Conservation (phyloP, 2,113 vertebrate genomes). For the Pygoscelis adeliae region DNA sequence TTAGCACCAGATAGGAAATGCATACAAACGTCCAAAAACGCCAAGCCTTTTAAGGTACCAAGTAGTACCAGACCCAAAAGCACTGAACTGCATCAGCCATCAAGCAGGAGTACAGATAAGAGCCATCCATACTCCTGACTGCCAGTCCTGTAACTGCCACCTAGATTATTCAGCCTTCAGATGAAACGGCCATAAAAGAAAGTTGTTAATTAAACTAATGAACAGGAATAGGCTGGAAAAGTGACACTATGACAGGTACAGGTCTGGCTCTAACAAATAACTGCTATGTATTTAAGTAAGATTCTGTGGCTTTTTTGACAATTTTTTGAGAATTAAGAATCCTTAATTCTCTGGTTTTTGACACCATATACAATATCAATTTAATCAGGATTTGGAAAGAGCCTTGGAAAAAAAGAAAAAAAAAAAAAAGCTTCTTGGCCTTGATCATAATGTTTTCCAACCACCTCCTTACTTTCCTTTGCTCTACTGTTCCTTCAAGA, state of each 20-base stretch:
- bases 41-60: neutral
- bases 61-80: neutral
- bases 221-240: neutral
- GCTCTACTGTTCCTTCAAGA: neutral
- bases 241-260: neutral
- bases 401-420: too few species aligned
- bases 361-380: neutral
- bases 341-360: neutral
- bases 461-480: too few species aligned
- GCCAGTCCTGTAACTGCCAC: neutral
- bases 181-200: neutral
- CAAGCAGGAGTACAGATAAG: neutral
- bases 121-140: neutral
- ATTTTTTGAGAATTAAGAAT: neutral
- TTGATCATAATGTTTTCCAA: neutral
- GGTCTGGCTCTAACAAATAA: neutral
- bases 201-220: neutral
- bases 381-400: neutral
- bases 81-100: neutral
- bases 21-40: fast-evolving
- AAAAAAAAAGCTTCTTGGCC: neutral
- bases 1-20: neutral
- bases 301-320: neutral
- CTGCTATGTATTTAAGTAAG: too few species aligned
- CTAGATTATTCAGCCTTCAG: neutral